phyloP scores from a whole-genome alignment of 1,140 invertebrate genomes.

The Ips nitidus region DNA sequence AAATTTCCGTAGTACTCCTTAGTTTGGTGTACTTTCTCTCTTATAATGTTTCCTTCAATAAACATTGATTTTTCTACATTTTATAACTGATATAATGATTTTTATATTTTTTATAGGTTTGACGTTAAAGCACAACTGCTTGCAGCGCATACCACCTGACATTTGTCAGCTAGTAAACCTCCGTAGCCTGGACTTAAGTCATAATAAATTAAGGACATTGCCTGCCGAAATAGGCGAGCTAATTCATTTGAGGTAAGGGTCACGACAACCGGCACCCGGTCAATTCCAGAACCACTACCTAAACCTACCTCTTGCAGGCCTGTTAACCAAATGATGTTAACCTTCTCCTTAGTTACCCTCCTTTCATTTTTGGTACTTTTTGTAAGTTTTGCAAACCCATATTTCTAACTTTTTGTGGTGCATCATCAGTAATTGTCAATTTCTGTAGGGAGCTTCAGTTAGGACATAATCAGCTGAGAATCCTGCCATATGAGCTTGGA shows the following conservation, averaged over 20 bases:
- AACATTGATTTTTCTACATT: too few relatives aligned
- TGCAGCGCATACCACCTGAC: constrained; percentile 85
- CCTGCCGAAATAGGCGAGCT: constrained; percentile 96
- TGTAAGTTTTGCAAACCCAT: too few relatives aligned
- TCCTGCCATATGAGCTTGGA: constrained; percentile 94
- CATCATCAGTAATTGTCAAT: background rate
- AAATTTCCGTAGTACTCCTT: too few relatives aligned
- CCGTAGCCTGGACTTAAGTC: constrained; percentile 86
- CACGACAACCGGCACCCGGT: background rate
- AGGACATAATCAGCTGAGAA: constrained; percentile 90
- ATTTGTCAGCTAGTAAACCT: constrained; percentile 83
- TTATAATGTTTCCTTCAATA: too few relatives aligned
- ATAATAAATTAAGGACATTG: constrained; percentile 90
- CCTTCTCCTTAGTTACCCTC: too few relatives aligned
- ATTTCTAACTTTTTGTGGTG: too few relatives aligned
- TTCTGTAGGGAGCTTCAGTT: constrained; percentile 85
- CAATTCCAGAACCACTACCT: too few relatives aligned
- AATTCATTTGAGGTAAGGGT: constrained; percentile 77
- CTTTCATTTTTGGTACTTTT: too few relatives aligned
- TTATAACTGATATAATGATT: too few relatives aligned
- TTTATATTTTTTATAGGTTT: constrained; percentile 37
- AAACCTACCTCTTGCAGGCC: too few relatives aligned
- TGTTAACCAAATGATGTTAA: too few relatives aligned
- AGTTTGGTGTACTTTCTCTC: too few relatives aligned
- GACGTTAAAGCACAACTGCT: constrained; percentile 84